phyloP scores from a whole-genome alignment of 2,888 invertebrate species.

The Dinocampus coccinellae region DNA sequence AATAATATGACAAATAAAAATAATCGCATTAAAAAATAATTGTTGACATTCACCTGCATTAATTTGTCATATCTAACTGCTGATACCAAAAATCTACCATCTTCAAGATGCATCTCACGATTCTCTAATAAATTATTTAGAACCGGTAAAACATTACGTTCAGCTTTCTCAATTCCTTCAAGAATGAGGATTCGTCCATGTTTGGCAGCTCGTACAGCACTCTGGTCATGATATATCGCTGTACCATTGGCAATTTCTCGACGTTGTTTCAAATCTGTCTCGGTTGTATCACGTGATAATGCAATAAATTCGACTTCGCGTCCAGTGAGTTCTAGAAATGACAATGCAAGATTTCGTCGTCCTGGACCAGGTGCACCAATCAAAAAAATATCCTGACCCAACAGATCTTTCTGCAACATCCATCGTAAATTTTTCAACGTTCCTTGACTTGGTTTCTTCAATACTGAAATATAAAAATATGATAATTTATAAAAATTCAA shows the following conservation, averaged over 20 bases:
- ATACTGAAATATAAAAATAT: conserved; percentile 65
- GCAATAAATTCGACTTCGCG: conserved; percentile 94
- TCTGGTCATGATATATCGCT: conserved; percentile 94
- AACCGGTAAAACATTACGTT: conserved; percentile 95
- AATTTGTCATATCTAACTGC: conserved; percentile 91
- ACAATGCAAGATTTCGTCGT: conserved; percentile 86
- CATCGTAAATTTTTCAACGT: conserved; percentile 87
- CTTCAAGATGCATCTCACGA: conserved; percentile 98
- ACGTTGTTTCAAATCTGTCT: conserved; percentile 95
- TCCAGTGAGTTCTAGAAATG: conserved; percentile 89
- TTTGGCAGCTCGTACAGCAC: conserved; percentile 92
- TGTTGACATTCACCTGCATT: conserved; percentile 74
- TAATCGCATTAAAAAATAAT: not conserved
- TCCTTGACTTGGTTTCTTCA: conserved; percentile 77
- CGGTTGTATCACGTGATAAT: conserved; percentile 95
- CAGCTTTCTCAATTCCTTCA: conserved; percentile 98
- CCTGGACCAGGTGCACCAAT: conserved; percentile 91
- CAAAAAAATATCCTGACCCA: conserved; percentile 96
- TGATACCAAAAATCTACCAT: conserved; percentile 93
- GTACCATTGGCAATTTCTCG: conserved; percentile 91
- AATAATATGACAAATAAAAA: not conserved
- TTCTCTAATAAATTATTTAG: conserved; percentile 97
- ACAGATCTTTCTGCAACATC: conserved; percentile 95
- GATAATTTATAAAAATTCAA: not conserved
- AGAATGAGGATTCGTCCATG: conserved; percentile 90